A percentile compares a stretch with the other conserved stretches of the same genome.
Evolutionary conservation across 2,888 invertebrate genomes (phyloP).

Genomic region (Holacanthella duospinosa): DNA sequence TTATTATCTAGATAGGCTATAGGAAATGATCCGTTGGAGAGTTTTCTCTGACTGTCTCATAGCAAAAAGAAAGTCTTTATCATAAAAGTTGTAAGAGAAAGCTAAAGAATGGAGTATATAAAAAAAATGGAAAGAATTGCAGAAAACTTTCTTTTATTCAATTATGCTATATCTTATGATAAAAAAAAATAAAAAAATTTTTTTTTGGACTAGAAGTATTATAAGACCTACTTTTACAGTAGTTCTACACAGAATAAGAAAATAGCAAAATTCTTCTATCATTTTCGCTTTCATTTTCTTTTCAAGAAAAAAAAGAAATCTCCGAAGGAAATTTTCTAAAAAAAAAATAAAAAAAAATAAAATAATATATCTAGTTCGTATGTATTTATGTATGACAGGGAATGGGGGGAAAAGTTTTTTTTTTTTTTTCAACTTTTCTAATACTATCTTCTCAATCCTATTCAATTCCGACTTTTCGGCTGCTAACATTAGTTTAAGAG

Average conservation of each 20-base stretch:
- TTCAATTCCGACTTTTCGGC: not conserved
- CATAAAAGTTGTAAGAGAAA: constrained; percentile 22
- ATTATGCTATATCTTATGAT: constrained; percentile 34
- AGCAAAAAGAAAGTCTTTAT: constrained; percentile 22
- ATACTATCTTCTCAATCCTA: not conserved
- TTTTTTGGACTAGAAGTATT: too few species aligned
- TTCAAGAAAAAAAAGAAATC: too few species aligned
- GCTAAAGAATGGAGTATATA: constrained; percentile 18
- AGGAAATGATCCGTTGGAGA: too few species aligned
- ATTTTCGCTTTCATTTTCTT: constrained; percentile 2
- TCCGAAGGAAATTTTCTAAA: constrained; percentile 12
- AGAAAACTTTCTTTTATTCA: constrained; percentile 36
- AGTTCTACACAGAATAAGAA: constrained; percentile 4
- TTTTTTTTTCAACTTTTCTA: too few species aligned
- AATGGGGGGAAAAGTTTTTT: not conserved
- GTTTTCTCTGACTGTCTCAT: too few species aligned
- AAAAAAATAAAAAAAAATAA: constrained; percentile 12
- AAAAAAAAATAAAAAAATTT: too few species aligned
- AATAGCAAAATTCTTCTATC: constrained; percentile 1
- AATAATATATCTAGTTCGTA: not conserved
- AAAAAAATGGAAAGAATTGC: constrained; percentile 36
- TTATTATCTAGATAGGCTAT: too few species aligned
- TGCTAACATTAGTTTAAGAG: not conserved
- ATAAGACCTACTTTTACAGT: too few species aligned
- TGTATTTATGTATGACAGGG: constrained; percentile 3